Evolutionary conservation across 2,113 vertebrate genomes (phyloP).

Genomic region (Limanda limanda): DNA sequence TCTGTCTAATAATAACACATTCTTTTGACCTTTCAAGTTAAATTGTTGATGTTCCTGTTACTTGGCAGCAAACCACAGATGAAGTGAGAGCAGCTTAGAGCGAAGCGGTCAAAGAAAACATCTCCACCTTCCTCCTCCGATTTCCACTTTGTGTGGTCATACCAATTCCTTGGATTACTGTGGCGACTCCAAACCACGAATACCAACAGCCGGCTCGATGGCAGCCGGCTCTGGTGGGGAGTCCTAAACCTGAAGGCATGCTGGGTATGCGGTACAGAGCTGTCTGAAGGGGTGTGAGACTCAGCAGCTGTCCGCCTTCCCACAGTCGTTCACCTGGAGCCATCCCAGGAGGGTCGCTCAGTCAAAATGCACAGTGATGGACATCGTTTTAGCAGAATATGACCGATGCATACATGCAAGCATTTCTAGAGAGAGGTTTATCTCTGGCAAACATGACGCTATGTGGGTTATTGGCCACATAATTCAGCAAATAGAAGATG

Average conservation of each 20-base stretch:
- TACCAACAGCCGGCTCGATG: slow-evolving; percentile 36
- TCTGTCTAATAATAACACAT: slow-evolving; percentile 23
- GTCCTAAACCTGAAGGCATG: slow-evolving; percentile 56
- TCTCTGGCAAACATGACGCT: neutral
- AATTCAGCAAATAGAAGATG: slow-evolving; percentile 2
- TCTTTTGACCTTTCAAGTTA: slow-evolving; percentile 1
- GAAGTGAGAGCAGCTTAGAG: neutral
- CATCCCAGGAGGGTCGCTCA: neutral
- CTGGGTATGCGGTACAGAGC: slow-evolving; percentile 42
- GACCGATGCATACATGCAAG: neutral
- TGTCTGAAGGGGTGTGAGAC: slow-evolving; percentile 21
- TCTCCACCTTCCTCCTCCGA: neutral
- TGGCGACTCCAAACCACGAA: slow-evolving; percentile 34
- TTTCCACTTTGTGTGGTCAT: slow-evolving; percentile 29
- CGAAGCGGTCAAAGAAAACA: slow-evolving; percentile 33
- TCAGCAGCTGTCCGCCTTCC: slow-evolving; percentile 50
- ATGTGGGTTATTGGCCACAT: neutral
- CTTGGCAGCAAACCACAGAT: neutral
- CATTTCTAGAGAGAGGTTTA: neutral
- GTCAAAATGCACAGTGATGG: too few species aligned
- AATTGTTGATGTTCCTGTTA: neutral
- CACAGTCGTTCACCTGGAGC: slow-evolving; percentile 51
- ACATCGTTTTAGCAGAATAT: neutral
- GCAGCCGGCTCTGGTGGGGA: slow-evolving; percentile 20
- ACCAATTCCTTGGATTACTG: slow-evolving; percentile 34